A percentile compares a stretch with the other conserved stretches of the same genome.
Evolutionary conservation across 1,140 invertebrate species (phyloP).

Genomic region (Papilio helenus): DNA sequence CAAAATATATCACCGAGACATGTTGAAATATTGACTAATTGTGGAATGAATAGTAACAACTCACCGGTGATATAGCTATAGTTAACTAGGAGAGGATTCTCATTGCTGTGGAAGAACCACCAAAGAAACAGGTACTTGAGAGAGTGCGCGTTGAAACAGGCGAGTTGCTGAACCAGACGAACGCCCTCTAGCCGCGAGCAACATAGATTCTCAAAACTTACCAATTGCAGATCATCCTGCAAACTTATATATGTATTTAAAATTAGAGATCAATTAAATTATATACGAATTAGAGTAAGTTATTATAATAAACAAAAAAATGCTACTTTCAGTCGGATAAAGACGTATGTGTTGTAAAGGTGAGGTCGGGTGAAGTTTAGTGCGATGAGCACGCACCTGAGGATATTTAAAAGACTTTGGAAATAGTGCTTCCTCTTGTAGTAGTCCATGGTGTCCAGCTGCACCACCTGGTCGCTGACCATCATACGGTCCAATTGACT

Average conservation of each 20-base stretch:
- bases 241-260: constrained; percentile 47
- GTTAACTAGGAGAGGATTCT: constrained; percentile 72
- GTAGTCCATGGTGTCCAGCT: constrained; percentile 60
- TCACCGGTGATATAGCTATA: constrained; percentile 70
- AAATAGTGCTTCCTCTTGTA: constrained; percentile 67
- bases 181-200: constrained; percentile 66
- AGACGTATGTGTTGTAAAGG: no score
- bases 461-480: constrained; percentile 62
- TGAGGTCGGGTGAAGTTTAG: background rate
- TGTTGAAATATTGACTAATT: no score
- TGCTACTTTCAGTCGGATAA: no score
- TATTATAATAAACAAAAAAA: no score
- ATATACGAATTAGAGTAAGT: no score
- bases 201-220: constrained; percentile 69
- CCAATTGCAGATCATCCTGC: constrained; percentile 67
- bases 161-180: constrained; percentile 62
- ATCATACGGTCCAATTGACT: constrained; percentile 65
- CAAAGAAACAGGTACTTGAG: constrained; percentile 75
- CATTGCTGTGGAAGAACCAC: constrained; percentile 68
- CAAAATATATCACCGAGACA: no score
- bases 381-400: constrained; percentile 50
- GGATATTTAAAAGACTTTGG: constrained; percentile 55
- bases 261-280: background rate
- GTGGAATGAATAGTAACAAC: background rate
- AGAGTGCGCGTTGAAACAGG: constrained; percentile 60